Evolutionary conservation across 2,888 invertebrate species (phyloP).

Genomic region (Metopia argyrocephala): DNA sequence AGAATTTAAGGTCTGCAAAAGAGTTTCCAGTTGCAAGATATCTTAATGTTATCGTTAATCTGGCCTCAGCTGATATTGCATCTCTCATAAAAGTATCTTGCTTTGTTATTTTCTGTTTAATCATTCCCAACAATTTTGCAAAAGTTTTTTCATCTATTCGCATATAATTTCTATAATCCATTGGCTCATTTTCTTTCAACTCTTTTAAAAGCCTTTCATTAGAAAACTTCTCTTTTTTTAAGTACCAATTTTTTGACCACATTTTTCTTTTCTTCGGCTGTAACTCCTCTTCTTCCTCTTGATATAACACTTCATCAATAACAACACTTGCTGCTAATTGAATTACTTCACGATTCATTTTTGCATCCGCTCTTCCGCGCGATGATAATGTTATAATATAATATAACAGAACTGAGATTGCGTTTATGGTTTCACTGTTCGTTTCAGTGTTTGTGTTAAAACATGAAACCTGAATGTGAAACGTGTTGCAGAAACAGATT

Average conservation of each 20-base stretch:
- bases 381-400: no score
- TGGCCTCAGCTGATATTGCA: conserved; percentile 12
- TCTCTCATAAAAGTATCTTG: conserved; percentile 24
- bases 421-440: no score
- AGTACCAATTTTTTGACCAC: conserved; percentile 14
- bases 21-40: conserved; percentile 15
- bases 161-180: conserved; percentile 4
- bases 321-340: neutral
- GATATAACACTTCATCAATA: neutral
- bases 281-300: neutral
- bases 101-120: conserved; percentile 21
- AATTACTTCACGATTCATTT: neutral
- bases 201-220: conserved; percentile 21
- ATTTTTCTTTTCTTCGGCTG: conserved; percentile 17
- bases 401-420: no score
- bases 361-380: neutral
- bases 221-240: conserved; percentile 8
- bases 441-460: no score
- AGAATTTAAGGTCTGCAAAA: conserved; percentile 5
- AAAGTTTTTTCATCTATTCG: neutral
- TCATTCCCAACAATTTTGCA: conserved; percentile 6
- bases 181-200: conserved; percentile 19
- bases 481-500: no score
- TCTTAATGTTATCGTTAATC: conserved; percentile 13
- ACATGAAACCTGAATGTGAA: no score